Evolutionary conservation across 2,888 invertebrate species (phyloP), one percentile per base, ranked within the genome.

Genomic region (Myopa tessellatipennis): DNA sequence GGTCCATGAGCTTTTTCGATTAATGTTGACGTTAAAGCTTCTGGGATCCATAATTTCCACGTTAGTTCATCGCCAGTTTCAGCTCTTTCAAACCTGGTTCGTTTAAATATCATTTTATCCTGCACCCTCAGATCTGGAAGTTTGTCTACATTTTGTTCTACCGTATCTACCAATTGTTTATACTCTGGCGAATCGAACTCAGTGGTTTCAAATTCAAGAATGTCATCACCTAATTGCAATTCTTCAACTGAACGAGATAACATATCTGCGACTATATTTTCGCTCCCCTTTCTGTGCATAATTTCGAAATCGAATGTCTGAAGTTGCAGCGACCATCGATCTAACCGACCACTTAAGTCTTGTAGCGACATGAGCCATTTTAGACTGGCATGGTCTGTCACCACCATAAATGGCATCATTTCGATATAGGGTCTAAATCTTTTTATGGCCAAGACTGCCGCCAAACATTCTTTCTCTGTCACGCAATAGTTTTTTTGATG

Each of bases 241-340:
- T 79, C 78, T 26, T 18, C 58, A 7, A 74, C 70, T 8, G 79
- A 75, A 40, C 82, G 40, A 10, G 82, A 82, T 1, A 83, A 68
- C 12, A 82, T 81, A 75, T 84, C 85, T 0, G 84, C 82, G 0
- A 85, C 82, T 1, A 80, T 63, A 79, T 84, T 81, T 0, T 77
- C 69, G 3, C 77, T 73, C 0, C 83, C 84, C 68, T 80, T 82
- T 40, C 84, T 79, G 74, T 85, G 84, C 4, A 85, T 81, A 26
- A 26, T 26, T 26, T 26, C 26, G 26, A 26, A 26, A 26, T 26
- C 26, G 26, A 26, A 26, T 26, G 36, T 77, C 58, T 78, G 81
- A 80, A 77, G 76, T 83, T 84, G 76, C 4, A 79, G 50, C 3
- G 74, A 74, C 79, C 79, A 85, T 12, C 84, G 69, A 5, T 83